phyloP scores from a whole-genome alignment of 1,140 invertebrate species.

The Drosophila tsacasi region DNA sequence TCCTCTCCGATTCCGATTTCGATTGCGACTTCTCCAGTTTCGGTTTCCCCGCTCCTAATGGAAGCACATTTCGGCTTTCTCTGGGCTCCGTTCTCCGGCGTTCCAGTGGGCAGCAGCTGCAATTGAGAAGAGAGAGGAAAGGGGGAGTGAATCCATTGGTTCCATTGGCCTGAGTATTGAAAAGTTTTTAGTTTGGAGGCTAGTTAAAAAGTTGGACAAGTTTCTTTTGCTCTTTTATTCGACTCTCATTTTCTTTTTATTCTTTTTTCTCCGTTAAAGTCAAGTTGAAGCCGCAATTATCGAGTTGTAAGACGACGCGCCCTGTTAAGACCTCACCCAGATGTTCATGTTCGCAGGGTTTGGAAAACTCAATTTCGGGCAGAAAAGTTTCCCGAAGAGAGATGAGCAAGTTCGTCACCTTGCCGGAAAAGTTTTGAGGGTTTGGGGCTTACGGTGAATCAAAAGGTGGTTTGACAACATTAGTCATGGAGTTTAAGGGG shows the following conservation, averaged over 20 bases:
- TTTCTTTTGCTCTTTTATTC: conserved; percentile 57
- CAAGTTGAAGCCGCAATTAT: conserved; percentile 82
- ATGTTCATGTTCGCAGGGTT: conserved; percentile 50
- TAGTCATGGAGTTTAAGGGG: conserved; percentile 44
- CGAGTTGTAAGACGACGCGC: conserved; percentile 71
- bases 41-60: conserved; percentile 29
- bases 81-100: conserved; percentile 10
- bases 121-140: conserved; percentile 40
- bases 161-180: conserved; percentile 65
- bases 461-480: conserved; percentile 53
- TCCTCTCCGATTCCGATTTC: conserved; percentile 17
- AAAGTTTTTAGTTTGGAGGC: conserved; percentile 72
- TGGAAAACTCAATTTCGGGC: conserved; percentile 24
- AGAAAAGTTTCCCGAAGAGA: conserved; percentile 41
- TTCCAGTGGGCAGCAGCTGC: conserved; percentile 49
- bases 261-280: conserved; percentile 56
- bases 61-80: conserved; percentile 72
- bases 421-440: conserved; percentile 36
- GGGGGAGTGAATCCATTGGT: conserved; percentile 50
- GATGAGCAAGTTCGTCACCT: conserved; percentile 57
- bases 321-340: conserved; percentile 49
- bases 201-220: conserved; percentile 80
- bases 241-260: conserved; percentile 19
- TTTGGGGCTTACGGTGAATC: conserved; percentile 8
- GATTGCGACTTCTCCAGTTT: conserved; percentile 35